phyloP scores from a whole-genome alignment of 2,113 vertebrate species.

The Albula goreensis region DNA sequence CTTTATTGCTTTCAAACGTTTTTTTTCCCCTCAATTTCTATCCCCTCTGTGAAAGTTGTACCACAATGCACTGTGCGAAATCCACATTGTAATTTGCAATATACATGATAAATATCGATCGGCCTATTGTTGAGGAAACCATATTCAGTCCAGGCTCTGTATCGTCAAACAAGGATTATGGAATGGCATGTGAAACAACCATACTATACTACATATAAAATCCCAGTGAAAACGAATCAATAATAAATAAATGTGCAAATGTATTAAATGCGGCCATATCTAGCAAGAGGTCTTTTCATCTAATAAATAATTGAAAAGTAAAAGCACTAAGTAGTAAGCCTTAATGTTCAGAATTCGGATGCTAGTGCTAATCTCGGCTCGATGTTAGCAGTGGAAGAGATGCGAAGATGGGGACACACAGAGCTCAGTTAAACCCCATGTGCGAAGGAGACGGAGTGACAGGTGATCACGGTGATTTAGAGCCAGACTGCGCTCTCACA shows the following conservation, averaged over 20 bases:
- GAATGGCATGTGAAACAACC: not conserved
- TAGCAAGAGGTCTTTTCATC: not conserved
- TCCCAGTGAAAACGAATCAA: too few relatives aligned
- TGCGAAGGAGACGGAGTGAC: not conserved
- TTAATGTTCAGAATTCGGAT: not conserved
- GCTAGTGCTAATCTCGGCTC: not conserved
- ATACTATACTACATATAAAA: too few relatives aligned
- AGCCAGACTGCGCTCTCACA: not conserved
- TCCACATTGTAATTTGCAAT: not conserved
- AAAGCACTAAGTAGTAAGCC: not conserved
- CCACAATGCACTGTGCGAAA: not conserved
- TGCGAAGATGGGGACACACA: not conserved
- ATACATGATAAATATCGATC: not conserved
- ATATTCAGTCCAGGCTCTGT: not conserved
- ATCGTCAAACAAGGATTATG: not conserved
- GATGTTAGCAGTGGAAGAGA: too few relatives aligned
- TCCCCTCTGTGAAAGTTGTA: not conserved
- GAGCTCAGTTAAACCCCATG: not conserved
- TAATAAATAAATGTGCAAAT: not conserved
- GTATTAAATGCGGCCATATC: not conserved
- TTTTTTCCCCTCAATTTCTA: not conserved
- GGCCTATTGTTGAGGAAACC: not conserved
- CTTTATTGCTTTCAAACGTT: not conserved
- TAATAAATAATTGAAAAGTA: not conserved
- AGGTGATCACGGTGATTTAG: not conserved